Conservation (phyloP, 2,113 vertebrate species). For the Corvus cornix region DNA sequence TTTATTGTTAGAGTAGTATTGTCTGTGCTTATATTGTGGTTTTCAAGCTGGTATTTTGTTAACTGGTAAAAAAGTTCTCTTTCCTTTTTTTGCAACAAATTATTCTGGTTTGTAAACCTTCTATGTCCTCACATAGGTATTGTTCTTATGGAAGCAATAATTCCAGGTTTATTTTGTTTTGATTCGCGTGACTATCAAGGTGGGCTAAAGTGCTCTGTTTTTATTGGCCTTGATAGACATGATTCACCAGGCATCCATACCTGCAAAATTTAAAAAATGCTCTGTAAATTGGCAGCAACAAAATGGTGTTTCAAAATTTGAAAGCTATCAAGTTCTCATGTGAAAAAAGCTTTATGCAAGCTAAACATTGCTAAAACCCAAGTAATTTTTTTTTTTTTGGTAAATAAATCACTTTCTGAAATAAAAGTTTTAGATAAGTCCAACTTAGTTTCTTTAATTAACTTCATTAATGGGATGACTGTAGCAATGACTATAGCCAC, state of each 20-base stretch:
- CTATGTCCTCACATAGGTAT: background rate
- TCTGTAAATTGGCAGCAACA: background rate
- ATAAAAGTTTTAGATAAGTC: background rate
- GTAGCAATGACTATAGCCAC: background rate
- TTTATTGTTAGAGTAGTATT: background rate
- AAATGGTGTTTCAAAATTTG: background rate
- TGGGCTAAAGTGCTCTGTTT: conserved; percentile 8
- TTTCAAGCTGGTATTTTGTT: conserved; percentile 38
- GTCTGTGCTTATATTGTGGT: background rate
- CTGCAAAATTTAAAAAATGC: conserved; percentile 26
- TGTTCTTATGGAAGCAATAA: conserved; percentile 21
- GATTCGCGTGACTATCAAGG: conserved; percentile 23
- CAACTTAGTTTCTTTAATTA: background rate
- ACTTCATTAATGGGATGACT: background rate
- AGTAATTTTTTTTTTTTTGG: background rate
- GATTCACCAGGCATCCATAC: background rate
- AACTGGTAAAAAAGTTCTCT: background rate
- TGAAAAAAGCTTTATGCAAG: background rate
- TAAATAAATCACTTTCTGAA: background rate
- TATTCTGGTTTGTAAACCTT: background rate
- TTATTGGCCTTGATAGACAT: background rate
- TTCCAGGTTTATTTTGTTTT: conserved; percentile 44
- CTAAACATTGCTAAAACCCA: background rate
- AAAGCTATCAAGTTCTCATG: background rate
- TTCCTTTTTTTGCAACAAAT: background rate